Conservation (phyloP, 2,888 invertebrate genomes). For the Gastrophysa polygoni region DNA sequence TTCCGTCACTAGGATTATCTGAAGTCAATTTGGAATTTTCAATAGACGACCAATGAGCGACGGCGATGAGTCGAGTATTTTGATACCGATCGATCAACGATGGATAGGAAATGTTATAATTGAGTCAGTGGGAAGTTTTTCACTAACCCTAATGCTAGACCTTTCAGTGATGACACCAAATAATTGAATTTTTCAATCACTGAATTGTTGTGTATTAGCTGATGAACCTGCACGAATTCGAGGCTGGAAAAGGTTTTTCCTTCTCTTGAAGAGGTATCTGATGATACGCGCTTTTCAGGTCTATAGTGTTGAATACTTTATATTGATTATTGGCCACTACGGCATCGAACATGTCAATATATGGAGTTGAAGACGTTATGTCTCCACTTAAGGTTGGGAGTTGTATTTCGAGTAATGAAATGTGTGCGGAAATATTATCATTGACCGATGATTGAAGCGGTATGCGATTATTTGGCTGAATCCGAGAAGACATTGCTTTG, state of each 20-base stretch:
- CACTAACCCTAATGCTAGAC: background rate
- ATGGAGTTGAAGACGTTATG: background rate
- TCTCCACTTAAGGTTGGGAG: background rate
- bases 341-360: background rate
- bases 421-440: background rate
- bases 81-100: background rate
- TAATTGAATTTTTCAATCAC: background rate
- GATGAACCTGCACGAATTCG: too few relatives aligned
- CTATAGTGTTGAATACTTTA: too few relatives aligned
- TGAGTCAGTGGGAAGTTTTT: background rate
- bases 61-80: background rate
- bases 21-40: background rate
- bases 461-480: background rate
- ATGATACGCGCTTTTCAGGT: too few relatives aligned
- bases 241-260: too few relatives aligned
- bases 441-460: background rate
- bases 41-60: background rate
- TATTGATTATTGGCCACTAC: background rate
- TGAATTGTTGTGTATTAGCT: too few relatives aligned
- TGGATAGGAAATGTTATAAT: background rate
- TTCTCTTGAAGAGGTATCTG: too few relatives aligned
- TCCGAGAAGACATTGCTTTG: too few relatives aligned
- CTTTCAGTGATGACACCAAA: background rate
- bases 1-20: background rate
- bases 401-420: background rate